Conservation (phyloP, 2,797 vertebrate genomes). For the Centroberyx gerrardi region DNA sequence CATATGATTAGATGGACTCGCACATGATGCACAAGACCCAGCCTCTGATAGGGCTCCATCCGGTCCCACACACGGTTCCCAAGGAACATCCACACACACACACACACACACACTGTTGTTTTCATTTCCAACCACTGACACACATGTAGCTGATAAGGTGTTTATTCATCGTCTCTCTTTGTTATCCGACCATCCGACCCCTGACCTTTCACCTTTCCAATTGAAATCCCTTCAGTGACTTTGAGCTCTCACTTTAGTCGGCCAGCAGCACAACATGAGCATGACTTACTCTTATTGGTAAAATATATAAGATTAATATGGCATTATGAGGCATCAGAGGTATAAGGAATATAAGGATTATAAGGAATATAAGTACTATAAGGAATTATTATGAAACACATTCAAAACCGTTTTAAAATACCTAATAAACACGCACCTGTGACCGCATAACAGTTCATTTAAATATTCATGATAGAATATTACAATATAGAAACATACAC, state of each 20-base stretch:
- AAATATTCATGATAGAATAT: too few relatives aligned
- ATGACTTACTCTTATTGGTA: not conserved
- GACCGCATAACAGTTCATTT: too few relatives aligned
- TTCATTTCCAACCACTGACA: conserved; percentile 58
- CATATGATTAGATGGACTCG: conserved; percentile 83
- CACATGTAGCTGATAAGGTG: conserved; percentile 49
- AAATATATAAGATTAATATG: too few relatives aligned
- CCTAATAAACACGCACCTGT: too few relatives aligned
- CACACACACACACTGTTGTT: conserved; percentile 34
- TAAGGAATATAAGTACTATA: too few relatives aligned
- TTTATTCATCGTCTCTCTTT: conserved; percentile 38
- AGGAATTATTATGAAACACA: too few relatives aligned
- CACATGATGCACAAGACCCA: conserved; percentile 76
- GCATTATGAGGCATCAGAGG: too few relatives aligned
- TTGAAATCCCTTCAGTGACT: not conserved
- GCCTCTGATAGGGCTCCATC: conserved; percentile 70
- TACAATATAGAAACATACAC: not conserved
- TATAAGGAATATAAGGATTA: too few relatives aligned
- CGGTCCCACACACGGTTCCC: conserved; percentile 66
- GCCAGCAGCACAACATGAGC: too few relatives aligned
- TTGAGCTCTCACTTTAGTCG: conserved; percentile 8
- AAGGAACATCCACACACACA: conserved; percentile 36
- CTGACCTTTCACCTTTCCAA: conserved; percentile 58
- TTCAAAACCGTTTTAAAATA: too few relatives aligned
- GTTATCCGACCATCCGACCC: conserved; percentile 28